These are phyloP conservation scores for Hippoglossus hippoglossus DNA, from an alignment of 2,797 vertebrate genomes.

Conservation along the genomic window DNA sequence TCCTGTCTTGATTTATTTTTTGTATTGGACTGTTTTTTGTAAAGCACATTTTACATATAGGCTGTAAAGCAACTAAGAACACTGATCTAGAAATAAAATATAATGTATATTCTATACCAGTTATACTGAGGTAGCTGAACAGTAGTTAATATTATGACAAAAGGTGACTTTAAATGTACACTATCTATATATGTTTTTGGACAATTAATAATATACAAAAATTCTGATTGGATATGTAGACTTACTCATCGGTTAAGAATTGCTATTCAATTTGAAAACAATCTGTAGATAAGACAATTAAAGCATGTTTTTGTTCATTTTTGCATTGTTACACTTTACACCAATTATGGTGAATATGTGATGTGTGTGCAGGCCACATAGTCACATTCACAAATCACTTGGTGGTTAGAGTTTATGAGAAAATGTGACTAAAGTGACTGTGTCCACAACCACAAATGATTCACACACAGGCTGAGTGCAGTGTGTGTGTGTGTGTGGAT, in stretches of 20 bases:
- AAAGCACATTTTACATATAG: too few species aligned
- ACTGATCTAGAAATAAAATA: too few species aligned
- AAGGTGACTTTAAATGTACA: too few species aligned
- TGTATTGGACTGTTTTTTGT: too few species aligned
- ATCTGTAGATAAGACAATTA: background rate
- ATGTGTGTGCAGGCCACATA: background rate
- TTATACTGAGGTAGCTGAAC: too few species aligned
- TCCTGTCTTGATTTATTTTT: too few species aligned
- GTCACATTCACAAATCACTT: constrained; percentile 13
- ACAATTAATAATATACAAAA: too few species aligned
- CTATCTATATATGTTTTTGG: too few species aligned
- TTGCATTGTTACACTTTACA: background rate
- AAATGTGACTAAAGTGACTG: constrained; percentile 19
- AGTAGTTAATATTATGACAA: too few species aligned
- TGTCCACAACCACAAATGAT: constrained; percentile 7
- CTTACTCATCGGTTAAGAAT: background rate
- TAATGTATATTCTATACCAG: too few species aligned
- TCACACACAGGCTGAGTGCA: constrained; percentile 12
- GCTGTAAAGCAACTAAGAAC: too few species aligned
- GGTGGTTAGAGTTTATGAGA: constrained; percentile 27
- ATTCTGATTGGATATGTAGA: background rate
- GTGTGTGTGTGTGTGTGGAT: constrained; percentile 16
- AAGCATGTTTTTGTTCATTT: background rate
- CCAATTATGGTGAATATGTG: background rate
- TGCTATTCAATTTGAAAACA: background rate